phyloP scores from a whole-genome alignment of 2,113 vertebrate species.

The Balaeniceps rex region DNA sequence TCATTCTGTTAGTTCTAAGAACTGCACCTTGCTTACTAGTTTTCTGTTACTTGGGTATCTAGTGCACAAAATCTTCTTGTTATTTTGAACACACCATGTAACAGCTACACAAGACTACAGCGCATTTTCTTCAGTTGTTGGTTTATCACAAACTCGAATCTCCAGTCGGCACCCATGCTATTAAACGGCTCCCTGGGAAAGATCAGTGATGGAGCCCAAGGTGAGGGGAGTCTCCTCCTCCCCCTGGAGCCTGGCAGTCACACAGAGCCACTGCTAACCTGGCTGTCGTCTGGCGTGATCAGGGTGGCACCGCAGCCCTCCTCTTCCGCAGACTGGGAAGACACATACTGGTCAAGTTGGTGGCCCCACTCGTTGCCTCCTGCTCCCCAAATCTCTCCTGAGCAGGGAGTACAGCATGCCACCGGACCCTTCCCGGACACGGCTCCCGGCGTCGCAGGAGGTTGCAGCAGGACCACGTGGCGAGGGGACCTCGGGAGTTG shows the following conservation, averaged over 20 bases:
- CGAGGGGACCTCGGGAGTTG: neutral
- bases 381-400: neutral
- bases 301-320: neutral
- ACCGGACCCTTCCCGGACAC: rapidly evolving
- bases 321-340: neutral
- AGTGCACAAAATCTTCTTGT: neutral
- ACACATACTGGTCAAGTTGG: rapidly evolving
- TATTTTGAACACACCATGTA: neutral
- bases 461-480: rapidly evolving
- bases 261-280: neutral
- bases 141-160: neutral
- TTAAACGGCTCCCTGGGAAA: neutral
- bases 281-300: rapidly evolving
- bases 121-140: neutral
- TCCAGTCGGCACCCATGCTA: neutral
- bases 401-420: neutral
- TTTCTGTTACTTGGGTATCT: neutral
- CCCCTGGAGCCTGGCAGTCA: rapidly evolving
- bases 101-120: neutral
- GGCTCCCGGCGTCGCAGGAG: neutral
- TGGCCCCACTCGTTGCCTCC: neutral
- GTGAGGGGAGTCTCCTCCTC: neutral
- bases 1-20: neutral
- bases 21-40: neutral
- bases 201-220: rapidly evolving